Conservation (phyloP, 2,888 invertebrate genomes). For the Strigamia transsilvanica region DNA sequence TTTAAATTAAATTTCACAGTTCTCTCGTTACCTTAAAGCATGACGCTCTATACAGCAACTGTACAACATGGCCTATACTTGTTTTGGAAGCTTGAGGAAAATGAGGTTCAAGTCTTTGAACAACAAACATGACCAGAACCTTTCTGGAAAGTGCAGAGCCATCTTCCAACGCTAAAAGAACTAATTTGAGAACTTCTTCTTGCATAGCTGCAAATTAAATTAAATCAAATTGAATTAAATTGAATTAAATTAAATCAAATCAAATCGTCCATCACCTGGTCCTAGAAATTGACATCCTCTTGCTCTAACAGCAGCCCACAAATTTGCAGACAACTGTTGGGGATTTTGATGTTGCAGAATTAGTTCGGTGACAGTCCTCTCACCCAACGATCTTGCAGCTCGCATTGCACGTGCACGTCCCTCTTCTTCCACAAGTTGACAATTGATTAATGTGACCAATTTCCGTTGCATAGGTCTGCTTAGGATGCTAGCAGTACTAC, state of each 20-base stretch:
- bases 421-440: constrained; percentile 90
- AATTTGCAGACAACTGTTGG: constrained; percentile 88
- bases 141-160: constrained; percentile 92
- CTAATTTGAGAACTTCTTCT: constrained; percentile 95
- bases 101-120: constrained; percentile 93
- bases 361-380: constrained; percentile 91
- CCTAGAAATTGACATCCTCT: constrained; percentile 98
- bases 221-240: background rate
- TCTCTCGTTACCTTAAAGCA: constrained; percentile 86
- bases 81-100: constrained; percentile 97
- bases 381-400: constrained; percentile 90
- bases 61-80: constrained; percentile 98
- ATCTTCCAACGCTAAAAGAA: constrained; percentile 91
- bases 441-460: constrained; percentile 89
- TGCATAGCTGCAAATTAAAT: constrained; percentile 81
- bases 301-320: constrained; percentile 97
- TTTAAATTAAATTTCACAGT: background rate
- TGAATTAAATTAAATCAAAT: constrained; percentile 12
- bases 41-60: constrained; percentile 94
- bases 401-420: constrained; percentile 66
- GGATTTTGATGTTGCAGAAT: constrained; percentile 96
- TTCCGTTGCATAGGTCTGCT: constrained; percentile 97
- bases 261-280: constrained; percentile 70
- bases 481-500: constrained; percentile 64
- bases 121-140: constrained; percentile 97